Conservation (phyloP, 2,888 invertebrate species). For the Acronicta leporina region DNA sequence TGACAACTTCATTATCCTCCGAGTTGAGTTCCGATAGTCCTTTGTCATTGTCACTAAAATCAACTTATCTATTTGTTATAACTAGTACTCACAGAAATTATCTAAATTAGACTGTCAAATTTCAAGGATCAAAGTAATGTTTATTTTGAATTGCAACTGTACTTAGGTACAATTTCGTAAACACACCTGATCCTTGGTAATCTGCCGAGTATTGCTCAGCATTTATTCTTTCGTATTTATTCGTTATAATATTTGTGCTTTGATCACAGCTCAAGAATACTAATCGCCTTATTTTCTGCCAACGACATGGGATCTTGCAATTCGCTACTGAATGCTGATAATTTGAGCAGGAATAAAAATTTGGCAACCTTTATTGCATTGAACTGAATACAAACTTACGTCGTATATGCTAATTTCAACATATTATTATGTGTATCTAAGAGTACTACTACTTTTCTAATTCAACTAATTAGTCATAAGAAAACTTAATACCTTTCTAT, state of each 20-base stretch:
- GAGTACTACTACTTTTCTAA: too few species aligned
- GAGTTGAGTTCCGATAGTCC: constrained; percentile 50
- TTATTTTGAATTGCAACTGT: not conserved
- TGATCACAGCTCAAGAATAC: constrained; percentile 31
- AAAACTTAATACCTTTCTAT: too few species aligned
- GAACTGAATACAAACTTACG: too few species aligned
- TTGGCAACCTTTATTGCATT: constrained; percentile 10
- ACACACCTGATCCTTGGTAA: constrained; percentile 23
- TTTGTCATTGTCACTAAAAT: constrained; percentile 54
- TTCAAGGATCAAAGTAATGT: not conserved
- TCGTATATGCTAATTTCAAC: too few species aligned
- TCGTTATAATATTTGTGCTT: constrained; percentile 23
- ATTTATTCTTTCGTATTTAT: constrained; percentile 29
- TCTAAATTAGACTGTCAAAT: constrained; percentile 10
- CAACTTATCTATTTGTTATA: constrained; percentile 34
- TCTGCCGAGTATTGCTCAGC: constrained; percentile 7
- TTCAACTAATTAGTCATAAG: too few species aligned
- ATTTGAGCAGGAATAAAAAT: constrained; percentile 26
- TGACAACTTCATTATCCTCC: constrained; percentile 62
- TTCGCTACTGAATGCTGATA: constrained; percentile 12
- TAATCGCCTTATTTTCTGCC: constrained; percentile 31
- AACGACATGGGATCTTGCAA: constrained; percentile 19
- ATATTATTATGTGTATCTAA: too few species aligned
- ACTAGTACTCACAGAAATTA: constrained; percentile 2
- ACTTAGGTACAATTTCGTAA: constrained; percentile 9